Evolutionary conservation across 2,113 vertebrate genomes (phyloP).

Genomic region (Phylloscopus trochiloides): DNA sequence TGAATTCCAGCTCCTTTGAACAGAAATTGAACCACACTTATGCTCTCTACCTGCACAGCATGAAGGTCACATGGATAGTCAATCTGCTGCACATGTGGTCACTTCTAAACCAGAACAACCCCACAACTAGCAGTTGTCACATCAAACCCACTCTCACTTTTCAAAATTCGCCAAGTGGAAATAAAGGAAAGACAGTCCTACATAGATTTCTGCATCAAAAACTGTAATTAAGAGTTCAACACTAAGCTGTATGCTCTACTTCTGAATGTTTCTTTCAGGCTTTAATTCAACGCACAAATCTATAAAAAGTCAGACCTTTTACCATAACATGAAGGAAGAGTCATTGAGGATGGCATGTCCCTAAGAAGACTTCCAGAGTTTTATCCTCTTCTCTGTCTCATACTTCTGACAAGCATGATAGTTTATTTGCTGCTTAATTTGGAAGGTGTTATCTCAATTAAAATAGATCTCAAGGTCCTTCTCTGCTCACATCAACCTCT

Average conservation of each 20-base stretch:
- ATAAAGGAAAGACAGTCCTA: neutral
- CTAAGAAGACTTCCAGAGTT: neutral
- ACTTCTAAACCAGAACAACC: neutral
- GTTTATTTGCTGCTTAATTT: neutral
- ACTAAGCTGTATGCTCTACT: neutral
- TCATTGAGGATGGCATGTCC: neutral
- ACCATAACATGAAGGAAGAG: neutral
- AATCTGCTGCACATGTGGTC: fast-evolving
- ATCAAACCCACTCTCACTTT: neutral
- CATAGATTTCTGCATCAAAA: neutral
- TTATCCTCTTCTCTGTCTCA: neutral
- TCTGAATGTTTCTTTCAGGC: neutral
- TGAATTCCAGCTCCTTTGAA: neutral
- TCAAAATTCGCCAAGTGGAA: neutral
- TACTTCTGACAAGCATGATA: neutral
- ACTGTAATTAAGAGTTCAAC: neutral
- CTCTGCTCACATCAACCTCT: neutral
- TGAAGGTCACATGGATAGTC: neutral
- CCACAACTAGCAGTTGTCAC: neutral
- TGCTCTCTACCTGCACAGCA: neutral
- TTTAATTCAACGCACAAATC: neutral
- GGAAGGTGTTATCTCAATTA: neutral
- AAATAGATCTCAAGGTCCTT: neutral
- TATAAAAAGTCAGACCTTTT: neutral
- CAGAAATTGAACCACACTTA: neutral